A percentile compares a stretch with the other conserved stretches of the same genome.
phyloP scores from a whole-genome alignment of 2,888 invertebrate species.

The Trissoscelio sp. region DNA sequence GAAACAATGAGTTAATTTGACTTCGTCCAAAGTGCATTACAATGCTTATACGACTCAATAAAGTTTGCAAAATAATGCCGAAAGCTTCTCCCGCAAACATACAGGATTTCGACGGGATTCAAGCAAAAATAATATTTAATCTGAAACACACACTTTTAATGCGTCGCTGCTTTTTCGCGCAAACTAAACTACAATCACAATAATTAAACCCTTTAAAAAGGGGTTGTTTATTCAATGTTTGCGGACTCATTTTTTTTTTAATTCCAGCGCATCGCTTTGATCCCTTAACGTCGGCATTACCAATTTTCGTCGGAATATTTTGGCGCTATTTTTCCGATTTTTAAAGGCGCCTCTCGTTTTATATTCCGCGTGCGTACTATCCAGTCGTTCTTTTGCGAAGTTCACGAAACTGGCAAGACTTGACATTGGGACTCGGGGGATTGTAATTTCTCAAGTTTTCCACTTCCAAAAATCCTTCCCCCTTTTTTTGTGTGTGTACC shows the following conservation, averaged over 20 bases:
- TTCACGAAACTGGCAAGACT: slow-evolving; percentile 55
- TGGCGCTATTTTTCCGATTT: slow-evolving; percentile 40
- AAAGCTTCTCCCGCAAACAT: slow-evolving; percentile 22
- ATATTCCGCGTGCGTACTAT: slow-evolving; percentile 43
- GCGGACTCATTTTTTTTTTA: not conserved
- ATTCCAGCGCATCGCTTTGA: no score
- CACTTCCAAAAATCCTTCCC: slow-evolving; percentile 49
- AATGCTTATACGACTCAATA: slow-evolving; percentile 38
- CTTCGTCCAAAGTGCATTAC: slow-evolving; percentile 42
- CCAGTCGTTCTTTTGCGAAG: slow-evolving; percentile 55
- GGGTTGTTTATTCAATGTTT: not conserved
- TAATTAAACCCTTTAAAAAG: not conserved
- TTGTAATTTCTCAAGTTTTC: slow-evolving; percentile 69
- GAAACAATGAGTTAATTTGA: slow-evolving; percentile 57
- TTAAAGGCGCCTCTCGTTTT: slow-evolving; percentile 30
- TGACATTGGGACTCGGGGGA: slow-evolving; percentile 68
- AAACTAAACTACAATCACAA: not conserved
- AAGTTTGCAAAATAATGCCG: slow-evolving; percentile 37
- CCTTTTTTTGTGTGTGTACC: slow-evolving; percentile 41
- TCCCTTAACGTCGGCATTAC: not conserved
- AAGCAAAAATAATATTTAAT: slow-evolving; percentile 36
- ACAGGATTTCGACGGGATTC: slow-evolving; percentile 1
- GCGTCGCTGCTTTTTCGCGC: not conserved
- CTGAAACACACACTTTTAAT: slow-evolving; percentile 5
- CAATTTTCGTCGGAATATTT: slow-evolving; percentile 24